A percentile compares a stretch with the other conserved stretches of the same genome.
These are phyloP conservation scores for Sprattus sprattus DNA, from an alignment of 2,113 vertebrate species.

Conservation along the genomic window DNA sequence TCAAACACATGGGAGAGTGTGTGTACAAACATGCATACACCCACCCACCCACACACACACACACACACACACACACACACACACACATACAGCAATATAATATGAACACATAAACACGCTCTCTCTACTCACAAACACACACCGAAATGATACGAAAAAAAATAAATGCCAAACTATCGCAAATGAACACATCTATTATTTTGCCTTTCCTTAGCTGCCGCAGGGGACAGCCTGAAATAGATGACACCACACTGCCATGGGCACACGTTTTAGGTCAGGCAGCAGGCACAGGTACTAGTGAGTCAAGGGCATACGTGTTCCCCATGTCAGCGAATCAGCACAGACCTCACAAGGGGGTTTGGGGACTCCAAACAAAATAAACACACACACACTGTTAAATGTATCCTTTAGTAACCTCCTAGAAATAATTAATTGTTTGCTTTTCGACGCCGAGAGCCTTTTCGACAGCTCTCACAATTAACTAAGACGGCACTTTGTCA, in stretches of 20 bases:
- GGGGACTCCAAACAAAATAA: background rate
- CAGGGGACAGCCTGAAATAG: background rate
- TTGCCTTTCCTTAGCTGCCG: background rate
- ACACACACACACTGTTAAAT: background rate
- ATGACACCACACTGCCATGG: conserved; percentile 10
- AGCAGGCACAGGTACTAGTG: background rate
- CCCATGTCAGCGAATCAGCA: background rate
- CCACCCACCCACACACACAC: conserved; percentile 37
- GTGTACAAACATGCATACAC: conserved; percentile 41
- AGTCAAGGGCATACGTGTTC: background rate
- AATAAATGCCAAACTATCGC: background rate
- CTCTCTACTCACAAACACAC: background rate
- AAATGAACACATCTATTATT: background rate
- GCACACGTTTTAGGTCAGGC: conserved; percentile 15
- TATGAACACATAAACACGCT: background rate
- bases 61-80: conserved; percentile 32
- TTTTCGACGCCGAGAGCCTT: too few species aligned
- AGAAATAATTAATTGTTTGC: too few species aligned
- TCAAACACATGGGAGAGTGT: conserved; percentile 29
- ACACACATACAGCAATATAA: background rate
- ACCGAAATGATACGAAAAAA: background rate
- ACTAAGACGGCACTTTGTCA: too few species aligned
- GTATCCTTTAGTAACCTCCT: too few species aligned
- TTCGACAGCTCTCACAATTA: too few species aligned
- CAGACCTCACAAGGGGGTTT: background rate